These are phyloP conservation scores for Drosophila nebulosa DNA, from an alignment of 1,140 invertebrate species.

Conservation along the genomic window DNA sequence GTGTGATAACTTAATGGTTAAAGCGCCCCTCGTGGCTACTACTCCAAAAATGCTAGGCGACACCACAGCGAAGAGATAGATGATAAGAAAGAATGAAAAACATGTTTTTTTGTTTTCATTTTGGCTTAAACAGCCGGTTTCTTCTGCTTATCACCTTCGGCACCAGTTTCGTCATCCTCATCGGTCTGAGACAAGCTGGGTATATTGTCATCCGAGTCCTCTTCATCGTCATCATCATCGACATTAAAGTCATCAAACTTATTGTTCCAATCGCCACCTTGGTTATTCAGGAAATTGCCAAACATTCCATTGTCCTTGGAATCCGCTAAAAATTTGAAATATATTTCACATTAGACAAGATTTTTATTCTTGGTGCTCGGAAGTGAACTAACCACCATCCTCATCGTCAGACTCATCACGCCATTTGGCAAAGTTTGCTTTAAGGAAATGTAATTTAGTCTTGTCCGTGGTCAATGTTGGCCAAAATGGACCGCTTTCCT, in stretches of 20 bases:
- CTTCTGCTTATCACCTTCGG: slow-evolving; percentile 61
- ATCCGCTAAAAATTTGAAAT: slow-evolving; percentile 8
- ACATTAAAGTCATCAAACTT: slow-evolving; percentile 74
- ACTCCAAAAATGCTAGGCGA: slow-evolving; percentile 59
- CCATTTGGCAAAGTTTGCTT: slow-evolving; percentile 98
- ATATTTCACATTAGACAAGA: not conserved
- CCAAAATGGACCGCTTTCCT: slow-evolving; percentile 89
- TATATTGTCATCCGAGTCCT: slow-evolving; percentile 75
- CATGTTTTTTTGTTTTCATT: not conserved
- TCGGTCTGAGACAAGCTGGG: slow-evolving; percentile 75
- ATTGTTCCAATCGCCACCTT: slow-evolving; percentile 66
- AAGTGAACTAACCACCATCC: slow-evolving; percentile 41
- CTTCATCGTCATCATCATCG: slow-evolving; percentile 68
- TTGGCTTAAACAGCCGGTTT: slow-evolving; percentile 52
- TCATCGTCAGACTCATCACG: slow-evolving; percentile 93
- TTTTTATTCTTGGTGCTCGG: not conserved
- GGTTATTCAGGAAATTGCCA: slow-evolving; percentile 45
- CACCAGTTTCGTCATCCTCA: slow-evolving; percentile 68
- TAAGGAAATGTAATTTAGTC: slow-evolving; percentile 96
- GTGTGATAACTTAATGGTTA: slow-evolving; percentile 60
- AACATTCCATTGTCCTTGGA: slow-evolving; percentile 61
- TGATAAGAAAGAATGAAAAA: not conserved
- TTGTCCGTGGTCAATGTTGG: slow-evolving; percentile 92
- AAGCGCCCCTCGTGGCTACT: slow-evolving; percentile 63
- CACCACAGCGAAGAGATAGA: slow-evolving; percentile 8